A percentile compares a stretch with the other conserved stretches of the same genome.
phyloP scores from a whole-genome alignment of 2,113 vertebrate species.

The Columbina picui region DNA sequence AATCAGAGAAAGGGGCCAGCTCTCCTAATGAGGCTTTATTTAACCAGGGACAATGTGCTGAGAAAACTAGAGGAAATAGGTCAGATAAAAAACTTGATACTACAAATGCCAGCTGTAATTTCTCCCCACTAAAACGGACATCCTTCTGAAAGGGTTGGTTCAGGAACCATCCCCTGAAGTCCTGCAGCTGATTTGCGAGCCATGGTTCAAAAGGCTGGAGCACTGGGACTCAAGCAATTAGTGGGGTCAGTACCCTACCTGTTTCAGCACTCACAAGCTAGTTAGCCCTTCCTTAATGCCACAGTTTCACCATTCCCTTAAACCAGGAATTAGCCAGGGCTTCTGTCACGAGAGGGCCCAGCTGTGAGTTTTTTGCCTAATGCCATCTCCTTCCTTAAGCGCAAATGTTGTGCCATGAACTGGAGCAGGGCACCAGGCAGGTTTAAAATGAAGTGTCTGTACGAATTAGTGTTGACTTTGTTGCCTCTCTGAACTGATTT shows the following conservation, averaged over 20 bases:
- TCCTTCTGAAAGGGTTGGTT: background rate
- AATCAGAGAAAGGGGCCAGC: background rate
- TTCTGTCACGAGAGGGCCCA: background rate
- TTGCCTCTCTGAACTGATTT: background rate
- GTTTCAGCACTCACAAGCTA: background rate
- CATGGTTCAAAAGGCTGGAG: background rate
- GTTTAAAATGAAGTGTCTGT: background rate
- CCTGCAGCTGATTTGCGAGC: background rate
- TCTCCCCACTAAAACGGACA: background rate
- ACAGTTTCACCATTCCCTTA: background rate
- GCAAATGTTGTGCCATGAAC: background rate
- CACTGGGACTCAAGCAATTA: background rate
- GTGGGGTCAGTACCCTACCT: background rate
- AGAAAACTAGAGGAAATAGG: slow-evolving; percentile 41
- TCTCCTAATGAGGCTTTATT: slow-evolving; percentile 34
- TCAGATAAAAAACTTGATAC: background rate
- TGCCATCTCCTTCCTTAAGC: background rate
- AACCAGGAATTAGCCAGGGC: background rate
- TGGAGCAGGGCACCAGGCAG: background rate
- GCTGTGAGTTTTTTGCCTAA: background rate
- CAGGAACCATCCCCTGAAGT: background rate
- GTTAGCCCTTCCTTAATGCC: background rate
- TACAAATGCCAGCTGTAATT: background rate
- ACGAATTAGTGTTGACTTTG: background rate
- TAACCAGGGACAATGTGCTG: background rate